Conservation (phyloP, 2,888 invertebrate genomes). For the Microplitis deprimator region DNA sequence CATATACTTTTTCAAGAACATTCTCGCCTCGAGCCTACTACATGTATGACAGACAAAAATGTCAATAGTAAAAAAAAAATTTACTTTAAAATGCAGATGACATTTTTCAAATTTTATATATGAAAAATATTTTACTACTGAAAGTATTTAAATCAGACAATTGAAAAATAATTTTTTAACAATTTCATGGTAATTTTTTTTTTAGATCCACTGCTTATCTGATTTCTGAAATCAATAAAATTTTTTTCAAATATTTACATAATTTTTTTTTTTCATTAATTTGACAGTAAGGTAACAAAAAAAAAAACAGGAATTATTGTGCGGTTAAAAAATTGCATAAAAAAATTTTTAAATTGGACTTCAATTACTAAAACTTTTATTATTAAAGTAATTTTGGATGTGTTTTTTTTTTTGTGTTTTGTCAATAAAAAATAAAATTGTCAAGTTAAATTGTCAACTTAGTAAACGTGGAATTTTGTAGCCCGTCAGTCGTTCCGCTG, state of each 20-base stretch:
- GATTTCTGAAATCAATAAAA: too few species aligned
- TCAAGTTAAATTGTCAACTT: not conserved
- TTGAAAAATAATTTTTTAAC: too few species aligned
- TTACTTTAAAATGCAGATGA: not conserved
- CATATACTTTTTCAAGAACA: constrained; percentile 18
- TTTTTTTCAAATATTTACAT: too few species aligned
- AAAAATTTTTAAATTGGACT: too few species aligned
- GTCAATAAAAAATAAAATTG: not conserved
- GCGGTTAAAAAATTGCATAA: too few species aligned
- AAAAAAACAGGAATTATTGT: too few species aligned
- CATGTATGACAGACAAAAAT: not conserved
- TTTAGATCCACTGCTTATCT: too few species aligned
- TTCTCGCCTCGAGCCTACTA: constrained; percentile 5
- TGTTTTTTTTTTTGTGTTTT: not conserved
- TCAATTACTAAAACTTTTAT: too few species aligned
- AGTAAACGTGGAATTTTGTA: not conserved
- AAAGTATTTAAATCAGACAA: too few species aligned
- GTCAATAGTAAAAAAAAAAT: not conserved
- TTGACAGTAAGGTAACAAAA: too few species aligned
- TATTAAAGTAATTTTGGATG: not conserved
- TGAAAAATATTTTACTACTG: not conserved
- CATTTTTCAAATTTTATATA: not conserved
- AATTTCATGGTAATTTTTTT: too few species aligned
- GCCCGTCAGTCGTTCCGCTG: constrained; percentile 5
- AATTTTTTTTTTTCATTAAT: too few species aligned